Conservation (phyloP, 2,888 invertebrate genomes). For the Nemotelus pantherinus region DNA sequence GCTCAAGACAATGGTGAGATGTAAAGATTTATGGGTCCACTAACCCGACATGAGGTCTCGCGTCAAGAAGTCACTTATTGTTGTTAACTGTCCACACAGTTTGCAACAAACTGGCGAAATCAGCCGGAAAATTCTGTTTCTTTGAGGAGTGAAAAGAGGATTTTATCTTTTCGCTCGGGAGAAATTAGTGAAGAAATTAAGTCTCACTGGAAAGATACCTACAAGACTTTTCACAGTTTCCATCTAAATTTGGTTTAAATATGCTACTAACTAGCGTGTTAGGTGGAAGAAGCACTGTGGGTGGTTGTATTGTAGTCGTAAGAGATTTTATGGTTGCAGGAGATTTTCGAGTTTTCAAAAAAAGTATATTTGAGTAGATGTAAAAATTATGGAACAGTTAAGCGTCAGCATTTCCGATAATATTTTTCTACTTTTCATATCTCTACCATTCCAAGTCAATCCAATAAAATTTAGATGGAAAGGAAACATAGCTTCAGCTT, state of each 20-base stretch:
- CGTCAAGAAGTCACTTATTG: slow-evolving; percentile 39
- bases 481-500: too few relatives aligned
- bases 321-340: not conserved
- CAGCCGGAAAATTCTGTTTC: not conserved
- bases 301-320: not conserved
- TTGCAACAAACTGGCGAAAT: slow-evolving; percentile 29
- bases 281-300: slow-evolving; percentile 16
- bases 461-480: too few relatives aligned
- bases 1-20: slow-evolving; percentile 2
- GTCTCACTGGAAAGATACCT: slow-evolving; percentile 1
- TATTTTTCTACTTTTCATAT: too few relatives aligned
- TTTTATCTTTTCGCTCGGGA: not conserved
- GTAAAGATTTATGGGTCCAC: slow-evolving; percentile 39
- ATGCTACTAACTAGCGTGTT: slow-evolving; percentile 32
- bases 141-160: slow-evolving; percentile 14
- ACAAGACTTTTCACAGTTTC: slow-evolving; percentile 34
- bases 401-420: too few relatives aligned
- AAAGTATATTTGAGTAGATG: too few relatives aligned
- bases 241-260: slow-evolving; percentile 43
- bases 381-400: too few relatives aligned
- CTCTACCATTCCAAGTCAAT: too few relatives aligned
- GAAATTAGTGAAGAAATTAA: slow-evolving; percentile 21
- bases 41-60: slow-evolving; percentile 36
- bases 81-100: slow-evolving; percentile 35
- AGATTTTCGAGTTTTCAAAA: slow-evolving; percentile 11